Conservation (phyloP, 2,797 vertebrate species). For the Paedocypris micromegethes region DNA sequence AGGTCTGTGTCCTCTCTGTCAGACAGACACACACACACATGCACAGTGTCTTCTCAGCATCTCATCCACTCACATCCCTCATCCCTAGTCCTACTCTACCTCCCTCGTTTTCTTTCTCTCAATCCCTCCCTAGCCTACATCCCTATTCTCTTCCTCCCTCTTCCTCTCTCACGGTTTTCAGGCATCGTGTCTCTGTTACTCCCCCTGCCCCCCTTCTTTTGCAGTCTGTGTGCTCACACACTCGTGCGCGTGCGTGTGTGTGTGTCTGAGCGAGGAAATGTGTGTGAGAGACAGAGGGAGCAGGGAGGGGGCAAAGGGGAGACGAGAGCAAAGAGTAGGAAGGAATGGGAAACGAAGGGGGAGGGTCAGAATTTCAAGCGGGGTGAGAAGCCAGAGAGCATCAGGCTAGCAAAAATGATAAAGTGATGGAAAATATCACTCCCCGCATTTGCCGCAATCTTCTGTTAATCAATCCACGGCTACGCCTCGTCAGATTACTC, state of each 20-base stretch:
- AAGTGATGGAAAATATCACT: constrained; percentile 66
- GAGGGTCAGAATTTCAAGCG: constrained; percentile 73
- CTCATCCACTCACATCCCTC: constrained; percentile 34
- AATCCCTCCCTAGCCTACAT: constrained; percentile 27
- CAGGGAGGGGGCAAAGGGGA: constrained; percentile 60
- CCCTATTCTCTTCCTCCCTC: constrained; percentile 50
- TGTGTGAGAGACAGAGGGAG: constrained; percentile 50
- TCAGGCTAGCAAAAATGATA: constrained; percentile 56
- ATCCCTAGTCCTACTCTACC: constrained; percentile 32
- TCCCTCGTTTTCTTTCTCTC: constrained; percentile 29
- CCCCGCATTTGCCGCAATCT: constrained; percentile 61
- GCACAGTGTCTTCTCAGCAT: constrained; percentile 31
- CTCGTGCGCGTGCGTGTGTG: background rate
- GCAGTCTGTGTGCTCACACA: constrained; percentile 55
- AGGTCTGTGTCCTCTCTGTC: constrained; percentile 57
- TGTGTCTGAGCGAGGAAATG: constrained; percentile 44
- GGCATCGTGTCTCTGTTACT: constrained; percentile 60
- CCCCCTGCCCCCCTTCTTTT: constrained; percentile 43
- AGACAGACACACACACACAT: constrained; percentile 21
- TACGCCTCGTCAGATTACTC: constrained; percentile 49
- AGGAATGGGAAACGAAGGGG: constrained; percentile 58
- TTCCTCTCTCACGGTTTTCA: constrained; percentile 52
- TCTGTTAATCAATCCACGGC: constrained; percentile 61
- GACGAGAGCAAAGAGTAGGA: constrained; percentile 54
- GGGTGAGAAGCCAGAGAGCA: constrained; percentile 65